A percentile compares a stretch with the other conserved stretches of the same genome.
phyloP scores from a whole-genome alignment of 2,113 vertebrate species.

The Nothocercus julius region DNA sequence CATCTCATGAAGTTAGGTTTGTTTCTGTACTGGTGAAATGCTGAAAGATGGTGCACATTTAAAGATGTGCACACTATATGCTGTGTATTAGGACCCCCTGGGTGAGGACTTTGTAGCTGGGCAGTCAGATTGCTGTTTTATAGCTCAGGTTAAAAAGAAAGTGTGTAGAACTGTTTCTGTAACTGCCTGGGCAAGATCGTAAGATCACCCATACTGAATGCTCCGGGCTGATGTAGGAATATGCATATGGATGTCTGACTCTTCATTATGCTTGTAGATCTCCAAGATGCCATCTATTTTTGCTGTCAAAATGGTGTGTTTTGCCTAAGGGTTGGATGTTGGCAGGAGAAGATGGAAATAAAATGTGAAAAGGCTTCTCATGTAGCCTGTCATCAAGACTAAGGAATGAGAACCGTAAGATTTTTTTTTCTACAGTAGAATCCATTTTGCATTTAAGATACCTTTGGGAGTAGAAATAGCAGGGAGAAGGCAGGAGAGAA shows the following conservation, averaged over 20 bases:
- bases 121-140: not conserved
- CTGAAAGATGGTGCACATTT: not conserved
- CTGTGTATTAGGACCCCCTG: not conserved
- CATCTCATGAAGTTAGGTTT: rapidly evolving
- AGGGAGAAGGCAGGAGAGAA: not conserved
- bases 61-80: no score
- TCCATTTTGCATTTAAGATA: not conserved
- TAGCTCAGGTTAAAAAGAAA: not conserved
- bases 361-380: not conserved
- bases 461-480: not conserved
- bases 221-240: not conserved
- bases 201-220: not conserved
- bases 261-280: not conserved
- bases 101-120: not conserved
- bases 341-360: not conserved
- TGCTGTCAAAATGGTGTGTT: not conserved
- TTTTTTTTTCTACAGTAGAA: not conserved
- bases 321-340: not conserved
- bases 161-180: not conserved
- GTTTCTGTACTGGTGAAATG: not conserved
- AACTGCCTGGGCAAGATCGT: not conserved
- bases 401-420: not conserved
- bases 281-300: not conserved
- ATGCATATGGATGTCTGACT: not conserved
- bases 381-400: not conserved